Evolutionary conservation across 2,113 vertebrate species (phyloP), one percentile per base, ranked within the genome.

Genomic region (Semnornis frantzii): DNA sequence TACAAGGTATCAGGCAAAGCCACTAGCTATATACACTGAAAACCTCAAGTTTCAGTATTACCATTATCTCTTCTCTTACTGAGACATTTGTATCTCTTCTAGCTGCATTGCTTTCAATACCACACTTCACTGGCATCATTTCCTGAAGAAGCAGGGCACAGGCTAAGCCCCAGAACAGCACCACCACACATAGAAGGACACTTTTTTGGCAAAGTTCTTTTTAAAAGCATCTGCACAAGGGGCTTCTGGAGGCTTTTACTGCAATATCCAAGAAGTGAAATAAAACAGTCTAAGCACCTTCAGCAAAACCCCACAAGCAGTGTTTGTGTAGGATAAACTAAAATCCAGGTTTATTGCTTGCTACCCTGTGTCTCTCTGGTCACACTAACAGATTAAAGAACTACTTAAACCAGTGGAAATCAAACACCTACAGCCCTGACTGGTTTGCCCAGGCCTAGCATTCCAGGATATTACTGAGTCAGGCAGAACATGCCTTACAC

Each of bases 41-140:
- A 52, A 6, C 16, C 31, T 89, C 39, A 0, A 6, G 7, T 52
- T 81, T 71, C 34, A 65, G 1, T n/a, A 3, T 20, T 14, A 6
- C 33, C 15, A 2, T 4, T 52, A 52, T 46, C 18, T 46, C 44
- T 46, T 16, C 8, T 9, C 52, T 30, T 6, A 54, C 19, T 0
- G 0, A 87, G 33, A 28, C 8, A 10, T 48, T 46, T 62, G 16
- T 17, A 6, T 44, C 50, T 83, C 50, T 87, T 19, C 63, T 48
- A 10, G 50, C 55, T 90, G 70, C 50, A 58, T 0, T 62, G 57
- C 59, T 34, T 24, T 31, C 9, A 80, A 80, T 9, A 11, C 24
- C 34, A 24, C 1, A 0, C 48, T 37, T 27, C 3, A 42, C 1
- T 48, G 77, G 23, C 73, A 25, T 14, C 8, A 25, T 8, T 75